A percentile compares a stretch with the other conserved stretches of the same genome.
Conservation (phyloP, 1,140 invertebrate species). For the Drosophila takahashii region DNA sequence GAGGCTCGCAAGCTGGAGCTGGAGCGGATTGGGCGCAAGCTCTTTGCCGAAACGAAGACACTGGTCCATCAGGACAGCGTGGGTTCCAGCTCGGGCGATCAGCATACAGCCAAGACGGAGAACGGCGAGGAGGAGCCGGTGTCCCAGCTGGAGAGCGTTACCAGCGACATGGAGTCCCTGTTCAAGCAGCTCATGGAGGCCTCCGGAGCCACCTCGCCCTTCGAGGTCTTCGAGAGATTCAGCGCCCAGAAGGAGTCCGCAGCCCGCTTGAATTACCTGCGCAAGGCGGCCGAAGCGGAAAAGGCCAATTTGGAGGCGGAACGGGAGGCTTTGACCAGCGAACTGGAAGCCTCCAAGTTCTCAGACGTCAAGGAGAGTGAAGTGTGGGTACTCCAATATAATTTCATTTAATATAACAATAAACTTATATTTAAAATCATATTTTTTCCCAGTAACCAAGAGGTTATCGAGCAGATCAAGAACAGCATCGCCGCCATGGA, state of each 20-base stretch:
- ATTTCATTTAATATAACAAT: background rate
- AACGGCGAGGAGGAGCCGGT: conserved; percentile 84
- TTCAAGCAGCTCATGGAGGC: conserved; percentile 90
- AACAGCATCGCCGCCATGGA: conserved; percentile 86
- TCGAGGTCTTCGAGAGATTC: conserved; percentile 91
- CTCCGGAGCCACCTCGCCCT: conserved; percentile 90
- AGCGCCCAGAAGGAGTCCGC: conserved; percentile 89
- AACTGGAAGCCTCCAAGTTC: conserved; percentile 91
- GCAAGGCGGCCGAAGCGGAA: conserved; percentile 89
- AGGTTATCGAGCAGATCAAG: conserved; percentile 88
- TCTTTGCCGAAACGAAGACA: conserved; percentile 87
- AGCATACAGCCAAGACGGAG: conserved; percentile 85
- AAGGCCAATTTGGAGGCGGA: conserved; percentile 89
- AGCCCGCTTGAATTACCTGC: conserved; percentile 87
- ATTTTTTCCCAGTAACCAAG: conserved; percentile 86
- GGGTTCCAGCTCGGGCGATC: conserved; percentile 85
- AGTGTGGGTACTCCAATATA: conserved; percentile 86
- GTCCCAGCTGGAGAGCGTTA: conserved; percentile 73
- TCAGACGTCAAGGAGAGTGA: conserved; percentile 91
- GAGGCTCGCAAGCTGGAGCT: conserved; percentile 89
- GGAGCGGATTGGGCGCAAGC: conserved; percentile 89
- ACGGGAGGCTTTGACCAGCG: conserved; percentile 88
- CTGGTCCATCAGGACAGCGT: conserved; percentile 86
- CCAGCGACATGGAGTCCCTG: conserved; percentile 87
- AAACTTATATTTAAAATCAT: too few relatives aligned